A percentile compares a stretch with the other conserved stretches of the same genome.
phyloP scores from a whole-genome alignment of 2,888 invertebrate species.

The Phoenoteleia sp. region DNA sequence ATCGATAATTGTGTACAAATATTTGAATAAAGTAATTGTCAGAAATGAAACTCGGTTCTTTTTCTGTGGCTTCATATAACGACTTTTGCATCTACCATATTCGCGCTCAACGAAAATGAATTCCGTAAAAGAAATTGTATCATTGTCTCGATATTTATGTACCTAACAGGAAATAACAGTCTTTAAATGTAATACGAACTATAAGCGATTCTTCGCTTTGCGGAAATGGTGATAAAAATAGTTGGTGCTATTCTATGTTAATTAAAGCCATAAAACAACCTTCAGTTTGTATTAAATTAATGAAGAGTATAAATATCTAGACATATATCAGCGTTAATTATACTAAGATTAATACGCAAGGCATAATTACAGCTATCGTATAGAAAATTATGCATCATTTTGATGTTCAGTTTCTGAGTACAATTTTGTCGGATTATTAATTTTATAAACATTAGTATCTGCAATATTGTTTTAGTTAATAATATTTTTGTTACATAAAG shows the following conservation, averaged over 20 bases:
- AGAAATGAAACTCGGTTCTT: conserved; percentile 6
- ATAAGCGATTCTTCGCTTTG: neutral
- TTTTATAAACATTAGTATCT: no score
- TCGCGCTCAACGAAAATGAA: neutral
- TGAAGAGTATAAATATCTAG: conserved; percentile 4
- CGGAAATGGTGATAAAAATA: neutral
- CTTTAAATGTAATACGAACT: neutral
- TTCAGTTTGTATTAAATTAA: conserved; percentile 15
- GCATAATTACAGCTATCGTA: neutral
- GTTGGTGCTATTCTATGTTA: neutral
- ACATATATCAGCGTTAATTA: neutral
- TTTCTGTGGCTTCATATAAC: neutral
- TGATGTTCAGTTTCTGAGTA: no score
- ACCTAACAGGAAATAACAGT: neutral
- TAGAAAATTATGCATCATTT: neutral
- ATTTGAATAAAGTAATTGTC: neutral
- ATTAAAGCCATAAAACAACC: conserved; percentile 6
- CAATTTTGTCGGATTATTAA: no score
- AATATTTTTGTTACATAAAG: no score
- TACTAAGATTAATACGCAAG: neutral
- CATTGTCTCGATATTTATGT: neutral
- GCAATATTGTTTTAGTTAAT: no score
- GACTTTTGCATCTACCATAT: neutral
- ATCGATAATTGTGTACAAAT: neutral
- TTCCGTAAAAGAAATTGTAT: neutral